Conservation (phyloP, 2,888 invertebrate species). For the Sarcophaga carnaria region DNA sequence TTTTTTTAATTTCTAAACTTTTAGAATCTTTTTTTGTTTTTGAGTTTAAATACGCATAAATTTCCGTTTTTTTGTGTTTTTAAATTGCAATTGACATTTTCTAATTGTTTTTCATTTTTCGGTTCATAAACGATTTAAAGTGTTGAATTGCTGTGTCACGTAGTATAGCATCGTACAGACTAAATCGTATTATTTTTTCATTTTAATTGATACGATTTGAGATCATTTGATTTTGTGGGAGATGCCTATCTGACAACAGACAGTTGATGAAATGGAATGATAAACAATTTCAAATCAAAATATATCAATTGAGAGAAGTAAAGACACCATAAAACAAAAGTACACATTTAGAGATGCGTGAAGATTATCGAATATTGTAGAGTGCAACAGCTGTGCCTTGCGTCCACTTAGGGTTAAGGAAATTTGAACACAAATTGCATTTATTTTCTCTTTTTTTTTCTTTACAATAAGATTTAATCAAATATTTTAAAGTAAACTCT, state of each 20-base stretch:
- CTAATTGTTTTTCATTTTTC: constrained; percentile 35
- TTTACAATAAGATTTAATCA: no score
- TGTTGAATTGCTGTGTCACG: constrained; percentile 17
- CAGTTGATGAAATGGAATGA: background rate
- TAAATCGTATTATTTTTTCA: constrained; percentile 48
- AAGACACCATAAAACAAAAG: background rate
- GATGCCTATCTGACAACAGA: background rate
- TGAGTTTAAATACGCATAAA: constrained; percentile 19
- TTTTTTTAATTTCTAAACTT: constrained; percentile 25
- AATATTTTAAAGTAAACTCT: no score
- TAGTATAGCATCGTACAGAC: constrained; percentile 21
- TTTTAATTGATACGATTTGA: constrained; percentile 51
- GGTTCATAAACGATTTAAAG: constrained; percentile 42
- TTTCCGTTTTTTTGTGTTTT: constrained; percentile 10
- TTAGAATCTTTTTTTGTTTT: constrained; percentile 8
- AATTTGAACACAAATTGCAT: no score
- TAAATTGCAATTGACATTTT: constrained; percentile 54
- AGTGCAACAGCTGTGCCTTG: background rate
- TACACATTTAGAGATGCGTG: constrained; percentile 5
- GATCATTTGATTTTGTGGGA: background rate
- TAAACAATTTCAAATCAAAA: background rate
- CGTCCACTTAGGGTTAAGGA: background rate
- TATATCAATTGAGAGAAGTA: background rate
- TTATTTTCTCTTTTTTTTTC: no score
- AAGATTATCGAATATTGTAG: background rate